phyloP scores from a whole-genome alignment of 1,140 invertebrate genomes.

The Tyrophagus putrescentiae region DNA sequence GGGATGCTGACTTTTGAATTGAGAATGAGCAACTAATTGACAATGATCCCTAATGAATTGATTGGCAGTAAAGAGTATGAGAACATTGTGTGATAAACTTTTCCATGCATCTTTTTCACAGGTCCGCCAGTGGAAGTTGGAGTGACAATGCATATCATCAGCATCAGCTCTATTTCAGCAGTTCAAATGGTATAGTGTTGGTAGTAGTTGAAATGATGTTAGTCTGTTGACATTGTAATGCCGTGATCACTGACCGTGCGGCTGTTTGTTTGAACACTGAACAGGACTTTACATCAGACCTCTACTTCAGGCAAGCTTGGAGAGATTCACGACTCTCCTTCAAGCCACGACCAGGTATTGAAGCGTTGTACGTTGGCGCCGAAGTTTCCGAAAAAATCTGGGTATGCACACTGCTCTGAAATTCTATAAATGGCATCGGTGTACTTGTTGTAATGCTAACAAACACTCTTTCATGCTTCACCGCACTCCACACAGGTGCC shows the following conservation, averaged over 20 bases:
- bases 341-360: constrained; percentile 15
- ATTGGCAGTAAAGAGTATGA: too few species aligned
- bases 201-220: too few species aligned
- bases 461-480: too few species aligned
- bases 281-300: constrained; percentile 94
- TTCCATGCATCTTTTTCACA: constrained; percentile 44
- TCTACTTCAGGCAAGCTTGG: constrained; percentile 98
- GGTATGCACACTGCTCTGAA: too few species aligned
- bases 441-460: background rate
- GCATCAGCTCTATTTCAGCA: constrained; percentile 95
- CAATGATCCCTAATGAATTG: too few species aligned
- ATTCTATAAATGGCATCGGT: background rate
- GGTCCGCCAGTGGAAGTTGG: constrained; percentile 87
- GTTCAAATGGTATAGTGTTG: constrained; percentile 82
- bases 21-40: too few species aligned
- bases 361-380: constrained; percentile 26
- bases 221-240: too few species aligned
- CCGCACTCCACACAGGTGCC: too few species aligned
- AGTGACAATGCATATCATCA: constrained; percentile 93
- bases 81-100: too few species aligned
- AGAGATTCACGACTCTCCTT: constrained; percentile 52
- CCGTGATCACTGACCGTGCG: too few species aligned
- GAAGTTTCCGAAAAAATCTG: constrained; percentile 26
- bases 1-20: too few species aligned
- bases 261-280: too few species aligned